These are phyloP conservation scores for Lophotriccus pileatus DNA, from an alignment of 2,797 vertebrate species.

Conservation along the genomic window DNA sequence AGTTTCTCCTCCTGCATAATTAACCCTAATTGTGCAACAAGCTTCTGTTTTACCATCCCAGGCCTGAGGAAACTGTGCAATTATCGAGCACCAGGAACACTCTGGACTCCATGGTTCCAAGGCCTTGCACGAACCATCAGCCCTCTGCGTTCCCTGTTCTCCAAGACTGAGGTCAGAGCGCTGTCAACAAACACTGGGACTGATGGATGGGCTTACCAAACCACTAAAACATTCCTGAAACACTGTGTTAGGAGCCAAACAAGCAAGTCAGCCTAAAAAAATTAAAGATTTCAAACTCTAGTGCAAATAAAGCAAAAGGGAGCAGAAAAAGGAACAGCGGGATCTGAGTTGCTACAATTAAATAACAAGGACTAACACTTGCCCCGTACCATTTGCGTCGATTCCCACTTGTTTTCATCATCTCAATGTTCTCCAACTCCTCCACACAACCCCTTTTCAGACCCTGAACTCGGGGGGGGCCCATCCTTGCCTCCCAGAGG, in stretches of 20 bases:
- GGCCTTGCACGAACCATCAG: neutral
- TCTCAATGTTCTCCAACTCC: neutral
- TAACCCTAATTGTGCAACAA: conserved; percentile 44
- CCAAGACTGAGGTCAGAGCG: neutral
- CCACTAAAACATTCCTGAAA: neutral
- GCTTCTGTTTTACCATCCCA: conserved; percentile 39
- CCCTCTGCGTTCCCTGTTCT: neutral
- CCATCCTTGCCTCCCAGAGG: neutral
- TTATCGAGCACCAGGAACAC: neutral
- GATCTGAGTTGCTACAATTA: neutral
- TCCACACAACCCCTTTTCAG: neutral
- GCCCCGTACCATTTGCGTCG: neutral
- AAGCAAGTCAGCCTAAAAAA: neutral
- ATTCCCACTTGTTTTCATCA: neutral
- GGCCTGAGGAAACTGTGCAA: conserved; percentile 6
- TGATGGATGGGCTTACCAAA: neutral
- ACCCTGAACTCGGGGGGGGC: neutral
- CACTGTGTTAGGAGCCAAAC: neutral
- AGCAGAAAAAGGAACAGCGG: neutral
- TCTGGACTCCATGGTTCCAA: neutral
- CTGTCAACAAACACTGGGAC: accelerated
- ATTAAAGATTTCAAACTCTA: neutral
- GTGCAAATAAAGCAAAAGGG: conserved; percentile 36
- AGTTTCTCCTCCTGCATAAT: conserved; percentile 40
- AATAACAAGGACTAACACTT: neutral